Base-by-base conservation (phyloP, 2,888 invertebrate genomes). In the Lutraria lutraria region DNA sequence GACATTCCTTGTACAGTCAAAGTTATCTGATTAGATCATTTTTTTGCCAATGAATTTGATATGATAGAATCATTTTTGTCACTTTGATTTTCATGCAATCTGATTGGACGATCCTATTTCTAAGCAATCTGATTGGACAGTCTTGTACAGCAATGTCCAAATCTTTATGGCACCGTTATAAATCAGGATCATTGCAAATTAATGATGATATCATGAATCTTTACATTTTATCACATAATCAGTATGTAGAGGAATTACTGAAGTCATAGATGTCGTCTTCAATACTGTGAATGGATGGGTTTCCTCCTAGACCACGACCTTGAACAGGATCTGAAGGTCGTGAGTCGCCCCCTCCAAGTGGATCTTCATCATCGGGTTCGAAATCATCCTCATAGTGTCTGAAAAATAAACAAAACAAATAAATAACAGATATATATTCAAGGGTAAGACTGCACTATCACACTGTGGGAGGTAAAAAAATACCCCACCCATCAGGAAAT, bases 381-480 rank as follows among this genome's bases (percentile, higher is more conserved):
- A 96, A 96, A 90, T 96, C 96, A 91, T 96, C 96, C 86, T 96
- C 96, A 92, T 96, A 96, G 81, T 95, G 94, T 86, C 96, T 96
- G 94, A 68, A 94, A 95, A 1, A 82, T 31, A 43, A 56, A 56
- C 81, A 81, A 76, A 21, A 76, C 12, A 68, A 25, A 68, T 68
- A 25, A 13, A 25, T n/a, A 25, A 68, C 63, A 68, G 1, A 68
- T 68, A 43, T 8, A 43, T 43, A 43, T 2, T 43, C 43, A 43
- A 43, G 43, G 43, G 43, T 43, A 43, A 43, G 43, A 43, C 43
- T 43, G 8, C 8, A 43, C 43, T 43, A 43, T 43, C 43, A 43
- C 43, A 4, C 8, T 8, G 8, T 2, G 8, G 43, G 43, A 43
- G 43, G 43, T n/a, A n/a, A n/a, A n/a, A 43, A 43, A 43, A 43